Evolutionary conservation across 2,888 invertebrate genomes (phyloP).

Genomic region (Dryomyza anilis): DNA sequence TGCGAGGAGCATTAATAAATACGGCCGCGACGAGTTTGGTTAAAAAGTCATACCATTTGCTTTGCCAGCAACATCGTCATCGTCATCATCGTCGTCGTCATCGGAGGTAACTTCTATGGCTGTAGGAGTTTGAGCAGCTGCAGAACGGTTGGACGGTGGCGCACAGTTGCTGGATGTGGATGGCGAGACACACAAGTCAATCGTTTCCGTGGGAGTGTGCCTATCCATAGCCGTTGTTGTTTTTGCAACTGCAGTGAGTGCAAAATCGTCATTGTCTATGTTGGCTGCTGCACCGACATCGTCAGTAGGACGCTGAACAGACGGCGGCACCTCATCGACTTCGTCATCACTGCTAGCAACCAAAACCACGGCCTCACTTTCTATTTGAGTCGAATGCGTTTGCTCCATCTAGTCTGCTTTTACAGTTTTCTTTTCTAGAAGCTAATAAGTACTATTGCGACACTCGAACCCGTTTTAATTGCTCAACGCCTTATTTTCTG

Average conservation of each 20-base stretch:
- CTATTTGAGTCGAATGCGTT: background rate
- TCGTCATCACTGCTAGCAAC: background rate
- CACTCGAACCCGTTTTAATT: background rate
- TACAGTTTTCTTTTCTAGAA: too few species aligned
- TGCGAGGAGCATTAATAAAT: too few species aligned
- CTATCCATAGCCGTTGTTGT: background rate
- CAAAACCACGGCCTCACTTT: background rate
- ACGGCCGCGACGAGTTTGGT: too few species aligned
- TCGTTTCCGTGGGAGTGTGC: background rate
- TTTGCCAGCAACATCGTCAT: background rate
- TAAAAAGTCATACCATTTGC: background rate
- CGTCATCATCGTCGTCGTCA: too few species aligned
- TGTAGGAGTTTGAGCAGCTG: too few species aligned
- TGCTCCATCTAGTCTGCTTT: too few species aligned
- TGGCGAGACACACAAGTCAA: slow-evolving; percentile 8
- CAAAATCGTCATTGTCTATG: background rate
- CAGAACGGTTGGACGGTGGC: background rate
- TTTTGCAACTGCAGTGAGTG: background rate
- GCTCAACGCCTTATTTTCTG: background rate
- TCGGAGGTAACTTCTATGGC: too few species aligned
- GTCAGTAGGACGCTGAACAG: too few species aligned
- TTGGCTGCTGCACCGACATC: background rate
- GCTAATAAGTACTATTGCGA: too few species aligned
- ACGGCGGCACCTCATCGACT: background rate
- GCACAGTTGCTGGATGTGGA: slow-evolving; percentile 1